These are phyloP conservation scores for Palythoa grandiflora DNA, from an alignment of 92 coral and sea anemone species.

Conservation along the genomic window DNA sequence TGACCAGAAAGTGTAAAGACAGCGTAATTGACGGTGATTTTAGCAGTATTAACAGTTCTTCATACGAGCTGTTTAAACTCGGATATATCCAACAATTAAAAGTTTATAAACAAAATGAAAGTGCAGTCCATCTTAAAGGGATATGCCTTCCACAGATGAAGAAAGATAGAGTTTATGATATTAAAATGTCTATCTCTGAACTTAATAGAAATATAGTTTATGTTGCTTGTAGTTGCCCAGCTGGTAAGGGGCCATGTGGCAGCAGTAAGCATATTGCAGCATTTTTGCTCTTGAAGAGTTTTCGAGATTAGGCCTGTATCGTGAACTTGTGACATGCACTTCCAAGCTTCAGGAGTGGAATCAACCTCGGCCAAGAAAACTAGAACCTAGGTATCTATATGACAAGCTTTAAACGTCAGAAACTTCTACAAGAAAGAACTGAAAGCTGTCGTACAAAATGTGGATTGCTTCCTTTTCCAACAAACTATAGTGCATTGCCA, in stretches of 20 bases:
- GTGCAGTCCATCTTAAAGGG: background rate
- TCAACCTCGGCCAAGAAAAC: conserved; percentile 15
- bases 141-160: conserved; percentile 28
- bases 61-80: conserved; percentile 35
- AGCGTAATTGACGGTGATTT: conserved; percentile 16
- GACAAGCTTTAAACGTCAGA: conserved; percentile 1
- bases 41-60: conserved; percentile 25
- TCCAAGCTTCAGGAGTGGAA: conserved; percentile 6
- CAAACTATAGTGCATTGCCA: conserved; percentile 3
- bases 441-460: conserved; percentile 10
- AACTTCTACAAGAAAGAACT: background rate
- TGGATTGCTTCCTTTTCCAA: conserved; percentile 2
- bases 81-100: conserved; percentile 25
- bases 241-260: conserved; percentile 12
- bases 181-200: conserved; percentile 5
- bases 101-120: conserved; percentile 9
- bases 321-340: conserved; percentile 5
- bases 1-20: conserved; percentile 30
- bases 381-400: conserved; percentile 4
- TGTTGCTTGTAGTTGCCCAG: conserved; percentile 3
- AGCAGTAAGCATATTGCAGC: conserved; percentile 34
- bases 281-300: conserved; percentile 31
- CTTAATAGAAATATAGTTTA: background rate
- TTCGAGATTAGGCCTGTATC: conserved; percentile 9
- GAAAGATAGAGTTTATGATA: conserved; percentile 1